phyloP scores from a whole-genome alignment of 30 jellyfish, hydroid and myxozoan species.

The Mastigias papua region DNA sequence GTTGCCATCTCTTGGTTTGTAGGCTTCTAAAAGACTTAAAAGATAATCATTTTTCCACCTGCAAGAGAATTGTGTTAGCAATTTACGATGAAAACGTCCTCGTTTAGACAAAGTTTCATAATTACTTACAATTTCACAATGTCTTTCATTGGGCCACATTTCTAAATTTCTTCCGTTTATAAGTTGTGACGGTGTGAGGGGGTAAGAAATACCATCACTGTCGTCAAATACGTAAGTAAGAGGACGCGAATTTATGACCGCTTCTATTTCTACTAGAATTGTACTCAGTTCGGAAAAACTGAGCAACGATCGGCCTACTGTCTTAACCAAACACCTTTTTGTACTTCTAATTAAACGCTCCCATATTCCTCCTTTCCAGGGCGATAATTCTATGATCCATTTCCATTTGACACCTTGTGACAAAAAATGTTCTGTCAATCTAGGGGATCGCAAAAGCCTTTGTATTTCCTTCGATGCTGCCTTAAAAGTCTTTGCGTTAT shows the following conservation, averaged over 20 bases:
- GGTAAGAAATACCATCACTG: conserved; percentile 35
- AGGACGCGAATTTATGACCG: conserved; percentile 59
- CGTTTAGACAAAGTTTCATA: conserved; percentile 33
- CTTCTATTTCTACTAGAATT: conserved; percentile 50
- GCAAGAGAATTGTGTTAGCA: conserved; percentile 20
- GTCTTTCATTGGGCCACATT: conserved; percentile 38
- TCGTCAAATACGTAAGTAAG: conserved; percentile 46
- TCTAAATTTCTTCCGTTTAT: conserved; percentile 54
- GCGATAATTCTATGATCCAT: conserved; percentile 10
- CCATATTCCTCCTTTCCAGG: conserved; percentile 66
- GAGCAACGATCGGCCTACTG: conserved; percentile 57
- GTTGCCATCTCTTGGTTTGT: conserved; percentile 18
- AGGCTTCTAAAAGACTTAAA: too few species aligned
- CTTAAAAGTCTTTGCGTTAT: conserved; percentile 40
- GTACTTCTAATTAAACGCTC: conserved; percentile 40
- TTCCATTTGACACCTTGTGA: conserved; percentile 62
- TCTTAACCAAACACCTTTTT: conserved; percentile 41
- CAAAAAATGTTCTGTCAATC: conserved; percentile 7
- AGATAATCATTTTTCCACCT: conserved; percentile 41
- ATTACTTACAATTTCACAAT: conserved; percentile 50
- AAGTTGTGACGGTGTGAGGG: conserved; percentile 58
- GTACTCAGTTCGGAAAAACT: conserved; percentile 34
- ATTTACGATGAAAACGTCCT: conserved; percentile 34
- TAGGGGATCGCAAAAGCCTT: conserved; percentile 43
- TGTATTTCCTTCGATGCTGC: conserved; percentile 41